Base-by-base conservation (phyloP, 1,140 invertebrate genomes). In the Microplitis mediator region DNA sequence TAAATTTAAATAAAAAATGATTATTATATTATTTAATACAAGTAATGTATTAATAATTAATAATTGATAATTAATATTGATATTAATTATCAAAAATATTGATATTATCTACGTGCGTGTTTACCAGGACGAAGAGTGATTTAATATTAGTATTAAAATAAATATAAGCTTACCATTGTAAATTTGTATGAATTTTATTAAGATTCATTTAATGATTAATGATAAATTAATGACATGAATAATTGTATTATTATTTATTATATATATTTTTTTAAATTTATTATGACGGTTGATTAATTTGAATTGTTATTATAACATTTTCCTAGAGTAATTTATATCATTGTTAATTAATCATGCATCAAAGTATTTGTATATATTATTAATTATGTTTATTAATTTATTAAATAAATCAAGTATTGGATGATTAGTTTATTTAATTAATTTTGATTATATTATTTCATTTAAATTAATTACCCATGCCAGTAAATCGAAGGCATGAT, bases 1-100 rank as follows among this genome's bases (percentile, higher is more conserved):
- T 72, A 72, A 81, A 74, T 71, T 74, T 64, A 69, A 75, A 73
- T 69, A 66, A 65, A 69, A 39, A 67, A n/a, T 72, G 9, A 11
- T 72, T 63, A 62, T 62, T 65, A 65, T 73, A 65, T 65, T 23
- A 34, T 61, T 61, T 68, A 61, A 1, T 52, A 31, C 32, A 23
- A 23, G 16, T 31, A 58, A 56, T 3, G 9, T 11, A 16, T 31
- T 45, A 69, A 62, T 23, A 23, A 23, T 23, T 23, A 23, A 23
- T 23, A 2, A 23, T 23, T 23, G 23, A 23, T 23, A 23, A 23
- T 23, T 23, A 23, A 23, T 23, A 23, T 23, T 23, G 23, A 23
- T 23, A 35, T 65, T 4, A 63, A 63, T 36, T 13, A 35, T 63
- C 11, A 45, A 3, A 5, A 45, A 45, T 45, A 45, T 45, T 45